Percentiles rank a stretch among this genome's conserved stretches.
phyloP scores from a whole-genome alignment of 2,797 vertebrate genomes.

The Rhodeus uyekii region DNA sequence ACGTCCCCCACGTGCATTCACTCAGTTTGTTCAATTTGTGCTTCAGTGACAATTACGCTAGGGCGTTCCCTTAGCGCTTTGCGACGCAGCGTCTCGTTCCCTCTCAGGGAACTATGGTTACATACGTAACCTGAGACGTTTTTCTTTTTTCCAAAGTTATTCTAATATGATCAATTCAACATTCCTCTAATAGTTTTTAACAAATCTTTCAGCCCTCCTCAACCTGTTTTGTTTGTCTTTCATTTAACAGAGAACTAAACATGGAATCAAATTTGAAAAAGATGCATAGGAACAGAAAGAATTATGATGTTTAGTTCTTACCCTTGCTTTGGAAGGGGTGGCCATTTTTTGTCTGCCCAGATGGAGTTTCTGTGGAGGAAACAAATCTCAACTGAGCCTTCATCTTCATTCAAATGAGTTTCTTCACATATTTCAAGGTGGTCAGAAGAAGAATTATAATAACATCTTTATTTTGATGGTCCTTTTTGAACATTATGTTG shows the following conservation, averaged over 20 bases:
- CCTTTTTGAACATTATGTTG: too few species aligned
- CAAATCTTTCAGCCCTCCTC: not conserved
- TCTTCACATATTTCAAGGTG: not conserved
- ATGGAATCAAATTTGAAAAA: not conserved
- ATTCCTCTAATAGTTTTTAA: not conserved
- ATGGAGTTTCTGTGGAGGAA: constrained; percentile 73
- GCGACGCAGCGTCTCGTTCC: too few species aligned
- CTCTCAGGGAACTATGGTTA: too few species aligned
- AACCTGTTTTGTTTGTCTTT: not conserved
- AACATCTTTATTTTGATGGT: too few species aligned
- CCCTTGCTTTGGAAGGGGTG: constrained; percentile 86
- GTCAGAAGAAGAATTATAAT: not conserved
- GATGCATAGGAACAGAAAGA: not conserved
- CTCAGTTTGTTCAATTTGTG: too few species aligned
- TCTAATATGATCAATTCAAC: not conserved
- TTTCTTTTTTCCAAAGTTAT: not conserved
- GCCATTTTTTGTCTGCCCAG: constrained; percentile 84
- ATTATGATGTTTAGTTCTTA: constrained; percentile 62
- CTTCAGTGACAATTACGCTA: too few species aligned
- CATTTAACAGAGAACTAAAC: not conserved
- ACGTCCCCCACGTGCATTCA: too few species aligned
- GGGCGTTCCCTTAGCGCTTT: too few species aligned
- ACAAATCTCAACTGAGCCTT: not conserved
- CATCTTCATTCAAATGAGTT: not conserved
- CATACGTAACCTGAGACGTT: too few species aligned